Conservation (phyloP, 2,888 invertebrate species). For the Thymelicus lineola region DNA sequence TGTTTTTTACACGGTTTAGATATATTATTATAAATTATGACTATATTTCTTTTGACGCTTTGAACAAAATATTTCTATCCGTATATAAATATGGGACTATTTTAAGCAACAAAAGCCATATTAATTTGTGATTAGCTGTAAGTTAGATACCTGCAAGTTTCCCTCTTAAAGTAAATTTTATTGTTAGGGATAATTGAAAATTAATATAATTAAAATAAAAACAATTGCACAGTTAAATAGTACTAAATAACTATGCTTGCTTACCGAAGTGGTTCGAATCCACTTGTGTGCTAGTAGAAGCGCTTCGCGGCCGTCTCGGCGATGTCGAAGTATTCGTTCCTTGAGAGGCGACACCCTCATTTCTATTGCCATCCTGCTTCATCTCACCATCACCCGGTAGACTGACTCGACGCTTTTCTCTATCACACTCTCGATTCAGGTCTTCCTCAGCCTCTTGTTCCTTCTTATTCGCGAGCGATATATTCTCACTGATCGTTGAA, state of each 20-base stretch:
- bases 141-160: too few species aligned
- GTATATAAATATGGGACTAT: too few species aligned
- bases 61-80: too few species aligned
- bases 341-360: conserved; percentile 68
- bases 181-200: too few species aligned
- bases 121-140: too few species aligned
- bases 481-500: conserved; percentile 90
- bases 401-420: conserved; percentile 86
- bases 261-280: conserved; percentile 94
- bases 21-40: too few species aligned
- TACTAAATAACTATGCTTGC: conserved; percentile 56
- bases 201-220: too few species aligned
- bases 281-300: conserved; percentile 93
- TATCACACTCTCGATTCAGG: conserved; percentile 68
- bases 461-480: conserved; percentile 78
- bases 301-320: conserved; percentile 91
- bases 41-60: too few species aligned
- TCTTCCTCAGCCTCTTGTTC: conserved; percentile 70
- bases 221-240: not conserved
- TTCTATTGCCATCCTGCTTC: conserved; percentile 72
- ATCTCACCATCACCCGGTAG: conserved; percentile 83
- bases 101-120: too few species aligned
- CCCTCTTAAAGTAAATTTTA: too few species aligned
- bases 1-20: too few species aligned
- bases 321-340: conserved; percentile 80